A percentile compares a stretch with the other conserved stretches of the same genome.
phyloP scores from a whole-genome alignment of 2,797 vertebrate species.

The Bradypus variegatus region DNA sequence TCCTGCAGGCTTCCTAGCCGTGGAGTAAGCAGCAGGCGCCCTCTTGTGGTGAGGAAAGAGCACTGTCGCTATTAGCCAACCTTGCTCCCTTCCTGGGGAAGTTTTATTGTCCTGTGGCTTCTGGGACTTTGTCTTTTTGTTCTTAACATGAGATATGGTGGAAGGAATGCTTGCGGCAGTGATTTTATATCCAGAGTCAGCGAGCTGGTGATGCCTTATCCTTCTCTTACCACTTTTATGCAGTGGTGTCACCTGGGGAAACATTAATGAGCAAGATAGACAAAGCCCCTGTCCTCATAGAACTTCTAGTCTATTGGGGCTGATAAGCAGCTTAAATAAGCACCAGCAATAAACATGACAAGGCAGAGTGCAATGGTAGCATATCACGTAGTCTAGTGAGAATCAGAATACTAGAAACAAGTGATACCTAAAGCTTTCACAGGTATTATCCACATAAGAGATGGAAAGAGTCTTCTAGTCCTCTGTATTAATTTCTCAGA shows the following conservation, averaged over 20 bases:
- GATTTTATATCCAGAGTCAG: slow-evolving; percentile 15
- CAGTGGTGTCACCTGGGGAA: not conserved
- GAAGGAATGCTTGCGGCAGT: not conserved
- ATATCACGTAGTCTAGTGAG: not conserved
- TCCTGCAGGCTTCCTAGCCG: not conserved
- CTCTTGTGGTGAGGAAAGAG: slow-evolving; percentile 47
- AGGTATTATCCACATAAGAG: not conserved
- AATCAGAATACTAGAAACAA: slow-evolving; percentile 6
- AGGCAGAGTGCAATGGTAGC: not conserved
- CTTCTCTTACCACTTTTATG: not conserved
- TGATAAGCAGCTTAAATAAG: not conserved
- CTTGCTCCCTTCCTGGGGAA: slow-evolving; percentile 4
- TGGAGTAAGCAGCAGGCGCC: slow-evolving; percentile 49
- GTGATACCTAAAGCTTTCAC: not conserved
- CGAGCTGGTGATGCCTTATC: not conserved
- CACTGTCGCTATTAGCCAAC: not conserved
- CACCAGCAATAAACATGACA: not conserved
- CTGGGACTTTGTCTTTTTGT: slow-evolving; percentile 23
- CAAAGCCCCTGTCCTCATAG: not conserved
- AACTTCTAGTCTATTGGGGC: not conserved
- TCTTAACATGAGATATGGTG: not conserved
- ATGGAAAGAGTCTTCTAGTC: not conserved
- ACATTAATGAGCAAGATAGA: not conserved
- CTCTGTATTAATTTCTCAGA: not conserved
- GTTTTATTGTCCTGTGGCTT: slow-evolving; percentile 17